Percentiles rank a stretch among this genome's conserved stretches.
Evolutionary conservation across 2,888 invertebrate species (phyloP).

Genomic region (Gastrophysa polygoni): DNA sequence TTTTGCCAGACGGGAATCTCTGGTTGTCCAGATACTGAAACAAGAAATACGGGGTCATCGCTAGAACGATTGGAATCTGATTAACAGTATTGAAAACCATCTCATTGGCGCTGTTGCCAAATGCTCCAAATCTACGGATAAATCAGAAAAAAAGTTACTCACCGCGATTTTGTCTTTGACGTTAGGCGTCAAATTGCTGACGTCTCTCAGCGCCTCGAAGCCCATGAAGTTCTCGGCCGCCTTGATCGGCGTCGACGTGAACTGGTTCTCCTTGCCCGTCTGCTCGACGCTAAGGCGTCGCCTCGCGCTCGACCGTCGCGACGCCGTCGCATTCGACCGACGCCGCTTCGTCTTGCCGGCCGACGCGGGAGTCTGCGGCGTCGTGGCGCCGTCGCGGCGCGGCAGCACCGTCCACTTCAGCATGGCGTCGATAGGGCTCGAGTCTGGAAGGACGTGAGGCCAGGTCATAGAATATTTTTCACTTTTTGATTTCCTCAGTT

Average conservation of each 20-base stretch:
- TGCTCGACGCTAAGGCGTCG: conserved; percentile 60
- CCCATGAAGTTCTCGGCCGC: conserved; percentile 46
- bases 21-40: conserved; percentile 33
- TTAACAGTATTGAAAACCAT: too few relatives aligned
- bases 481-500: too few relatives aligned
- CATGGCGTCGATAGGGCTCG: conserved; percentile 53
- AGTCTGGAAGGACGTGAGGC: conserved; percentile 9
- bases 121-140: too few relatives aligned
- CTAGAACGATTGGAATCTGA: too few relatives aligned
- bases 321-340: conserved; percentile 43
- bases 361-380: conserved; percentile 31
- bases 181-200: conserved; percentile 68
- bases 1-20: conserved; percentile 36
- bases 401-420: conserved; percentile 67
- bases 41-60: background rate
- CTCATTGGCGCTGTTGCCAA: too few relatives aligned
- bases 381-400: conserved; percentile 40
- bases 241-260: conserved; percentile 66
- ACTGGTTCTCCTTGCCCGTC: conserved; percentile 66
- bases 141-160: too few relatives aligned
- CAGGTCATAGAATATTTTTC: background rate
- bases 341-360: conserved; percentile 59
- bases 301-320: conserved; percentile 57
- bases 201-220: conserved; percentile 63
- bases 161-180: conserved; percentile 36